Conservation (phyloP, 2,113 vertebrate species). For the Sander lucioperca region DNA sequence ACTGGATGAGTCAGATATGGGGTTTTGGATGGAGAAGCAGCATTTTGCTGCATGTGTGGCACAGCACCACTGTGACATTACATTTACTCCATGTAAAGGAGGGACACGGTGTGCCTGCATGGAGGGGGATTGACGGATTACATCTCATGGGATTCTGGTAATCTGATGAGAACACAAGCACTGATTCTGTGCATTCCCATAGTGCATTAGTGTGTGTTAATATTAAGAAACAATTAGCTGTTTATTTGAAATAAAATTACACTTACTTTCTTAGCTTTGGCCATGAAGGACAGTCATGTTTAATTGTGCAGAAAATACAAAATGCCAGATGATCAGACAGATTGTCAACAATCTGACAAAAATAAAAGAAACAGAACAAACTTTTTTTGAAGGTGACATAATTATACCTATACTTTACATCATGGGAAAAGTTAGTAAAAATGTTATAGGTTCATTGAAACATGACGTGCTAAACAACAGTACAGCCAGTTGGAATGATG, state of each 20-base stretch:
- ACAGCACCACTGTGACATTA: neutral
- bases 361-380: too few relatives aligned
- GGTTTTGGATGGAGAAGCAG: neutral
- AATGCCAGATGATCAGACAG: neutral
- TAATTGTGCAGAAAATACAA: neutral
- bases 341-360: too few relatives aligned
- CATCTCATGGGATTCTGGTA: neutral
- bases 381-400: neutral
- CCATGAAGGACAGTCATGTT: too few relatives aligned
- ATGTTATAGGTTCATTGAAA: too few relatives aligned
- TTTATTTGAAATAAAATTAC: neutral
- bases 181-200: neutral
- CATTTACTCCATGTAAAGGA: neutral
- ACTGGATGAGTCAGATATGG: slow-evolving; percentile 4
- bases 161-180: neutral
- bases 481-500: too few relatives aligned
- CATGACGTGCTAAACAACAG: too few relatives aligned
- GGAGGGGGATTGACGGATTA: neutral
- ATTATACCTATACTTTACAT: neutral
- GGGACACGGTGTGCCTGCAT: neutral
- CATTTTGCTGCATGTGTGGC: neutral
- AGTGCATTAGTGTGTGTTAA: too few relatives aligned
- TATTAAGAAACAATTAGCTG: neutral
- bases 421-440: neutral
- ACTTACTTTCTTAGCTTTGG: neutral